Evolutionary conservation across 2,113 vertebrate genomes (phyloP).

Genomic region (Scartelaos histophorus): DNA sequence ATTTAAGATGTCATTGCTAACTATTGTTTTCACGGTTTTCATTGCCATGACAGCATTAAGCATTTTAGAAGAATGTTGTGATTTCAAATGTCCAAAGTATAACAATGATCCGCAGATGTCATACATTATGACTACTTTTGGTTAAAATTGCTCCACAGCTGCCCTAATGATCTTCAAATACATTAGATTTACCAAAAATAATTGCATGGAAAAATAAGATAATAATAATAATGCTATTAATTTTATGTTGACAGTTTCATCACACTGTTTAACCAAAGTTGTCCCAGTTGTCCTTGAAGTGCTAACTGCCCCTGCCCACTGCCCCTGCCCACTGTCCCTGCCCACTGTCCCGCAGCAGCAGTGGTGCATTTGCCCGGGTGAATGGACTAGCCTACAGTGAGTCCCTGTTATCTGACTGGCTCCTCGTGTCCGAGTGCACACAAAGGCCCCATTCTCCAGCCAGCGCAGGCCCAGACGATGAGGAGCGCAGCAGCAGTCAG

Average conservation of each 20-base stretch:
- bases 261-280: not conserved
- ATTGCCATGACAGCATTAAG: too few species aligned
- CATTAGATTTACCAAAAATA: too few species aligned
- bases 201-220: too few species aligned
- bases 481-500: constrained; percentile 47
- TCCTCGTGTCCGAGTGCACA: constrained; percentile 30
- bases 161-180: too few species aligned
- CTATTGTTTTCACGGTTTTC: too few species aligned
- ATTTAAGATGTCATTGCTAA: too few species aligned
- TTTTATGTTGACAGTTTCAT: not conserved
- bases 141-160: too few species aligned
- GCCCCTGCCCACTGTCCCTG: constrained; percentile 11
- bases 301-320: not conserved
- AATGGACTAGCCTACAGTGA: constrained; percentile 7
- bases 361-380: constrained; percentile 60
- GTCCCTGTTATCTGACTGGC: constrained; percentile 10
- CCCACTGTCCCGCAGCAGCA: constrained; percentile 16
- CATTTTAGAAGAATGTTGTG: too few species aligned
- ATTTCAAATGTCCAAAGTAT: too few species aligned
- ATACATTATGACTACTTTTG: too few species aligned
- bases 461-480: constrained; percentile 39
- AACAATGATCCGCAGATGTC: too few species aligned
- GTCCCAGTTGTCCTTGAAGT: constrained; percentile 11
- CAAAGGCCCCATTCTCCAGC: constrained; percentile 72
- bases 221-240: too few species aligned